Evolutionary conservation across 1,140 invertebrate genomes (phyloP).

Genomic region (Bombus picipes): DNA sequence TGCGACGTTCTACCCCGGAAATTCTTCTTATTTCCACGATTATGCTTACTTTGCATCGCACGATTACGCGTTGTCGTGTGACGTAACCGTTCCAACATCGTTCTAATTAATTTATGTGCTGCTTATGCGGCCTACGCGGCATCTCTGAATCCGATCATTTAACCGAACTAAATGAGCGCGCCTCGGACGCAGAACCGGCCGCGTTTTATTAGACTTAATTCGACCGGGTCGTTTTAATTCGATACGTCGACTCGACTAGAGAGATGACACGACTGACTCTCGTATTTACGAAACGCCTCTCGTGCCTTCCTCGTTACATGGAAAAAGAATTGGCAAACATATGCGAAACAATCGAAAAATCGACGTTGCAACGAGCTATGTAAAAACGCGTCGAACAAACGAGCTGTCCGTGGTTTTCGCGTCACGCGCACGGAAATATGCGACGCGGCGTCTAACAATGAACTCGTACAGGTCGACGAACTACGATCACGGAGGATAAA

Average conservation of each 20-base stretch:
- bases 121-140: not conserved
- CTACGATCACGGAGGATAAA: not conserved
- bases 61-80: not conserved
- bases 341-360: not conserved
- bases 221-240: constrained; percentile 54
- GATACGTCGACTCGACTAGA: constrained; percentile 29
- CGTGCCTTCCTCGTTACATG: not conserved
- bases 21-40: not conserved
- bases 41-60: not conserved
- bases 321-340: not conserved
- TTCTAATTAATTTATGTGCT: constrained; percentile 44
- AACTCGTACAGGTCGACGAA: not conserved
- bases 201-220: constrained; percentile 71
- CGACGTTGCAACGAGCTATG: not conserved
- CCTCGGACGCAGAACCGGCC: constrained; percentile 22
- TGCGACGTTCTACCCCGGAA: not conserved
- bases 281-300: not conserved
- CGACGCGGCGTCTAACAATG: not conserved
- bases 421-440: too few species aligned
- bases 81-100: not conserved
- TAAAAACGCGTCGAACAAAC: not conserved
- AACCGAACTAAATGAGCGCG: constrained; percentile 27
- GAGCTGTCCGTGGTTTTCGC: not conserved
- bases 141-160: constrained; percentile 32
- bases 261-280: not conserved